Conservation (phyloP, 1,140 invertebrate genomes). For the Lysiphlebus fabarum region DNA sequence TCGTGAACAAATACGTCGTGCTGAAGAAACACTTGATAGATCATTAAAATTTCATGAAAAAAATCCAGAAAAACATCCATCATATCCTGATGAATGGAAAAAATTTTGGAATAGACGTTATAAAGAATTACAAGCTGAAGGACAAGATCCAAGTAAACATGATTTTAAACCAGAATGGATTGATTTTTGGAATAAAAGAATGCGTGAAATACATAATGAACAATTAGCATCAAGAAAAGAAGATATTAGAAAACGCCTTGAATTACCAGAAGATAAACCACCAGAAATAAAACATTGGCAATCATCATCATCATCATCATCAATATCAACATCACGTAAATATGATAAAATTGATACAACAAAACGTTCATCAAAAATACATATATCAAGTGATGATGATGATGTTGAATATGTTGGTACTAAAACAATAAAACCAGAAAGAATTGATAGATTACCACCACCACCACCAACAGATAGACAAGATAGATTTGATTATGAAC, state of each 20-base stretch:
- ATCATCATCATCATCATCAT: conserved; percentile 1
- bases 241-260: conserved; percentile 57
- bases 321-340: conserved; percentile 15
- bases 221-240: conserved; percentile 61
- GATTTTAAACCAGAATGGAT: conserved; percentile 88
- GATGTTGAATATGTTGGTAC: conserved; percentile 50
- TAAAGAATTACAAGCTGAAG: conserved; percentile 74
- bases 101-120: conserved; percentile 79
- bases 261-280: conserved; percentile 50
- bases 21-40: conserved; percentile 53
- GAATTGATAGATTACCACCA: conserved; percentile 5
- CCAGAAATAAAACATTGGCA: conserved; percentile 32
- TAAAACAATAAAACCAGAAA: conserved; percentile 36
- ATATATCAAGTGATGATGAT: conserved; percentile 48
- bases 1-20: conserved; percentile 54
- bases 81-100: conserved; percentile 84
- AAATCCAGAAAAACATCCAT: conserved; percentile 81
- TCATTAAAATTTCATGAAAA: conserved; percentile 70
- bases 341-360: conserved; percentile 22
- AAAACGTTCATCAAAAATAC: conserved; percentile 35
- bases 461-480: conserved; percentile 14
- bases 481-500: not conserved
- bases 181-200: conserved; percentile 73
- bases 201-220: conserved; percentile 71
- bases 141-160: conserved; percentile 71